Conservation (phyloP, 2,797 vertebrate species). For the Trachurus trachurus region DNA sequence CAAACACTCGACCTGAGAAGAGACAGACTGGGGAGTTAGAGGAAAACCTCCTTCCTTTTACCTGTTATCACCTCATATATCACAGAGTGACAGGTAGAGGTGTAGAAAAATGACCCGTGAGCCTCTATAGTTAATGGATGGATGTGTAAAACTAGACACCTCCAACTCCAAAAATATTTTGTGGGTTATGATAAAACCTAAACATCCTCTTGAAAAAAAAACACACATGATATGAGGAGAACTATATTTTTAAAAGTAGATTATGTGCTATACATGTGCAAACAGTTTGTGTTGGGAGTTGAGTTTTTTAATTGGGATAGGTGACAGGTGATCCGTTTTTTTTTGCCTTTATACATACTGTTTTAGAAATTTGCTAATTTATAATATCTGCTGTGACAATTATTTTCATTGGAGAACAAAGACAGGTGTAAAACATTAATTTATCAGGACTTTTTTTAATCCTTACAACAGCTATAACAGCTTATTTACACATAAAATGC, state of each 20-base stretch:
- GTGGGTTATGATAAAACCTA: background rate
- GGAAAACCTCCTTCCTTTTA: background rate
- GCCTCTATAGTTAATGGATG: background rate
- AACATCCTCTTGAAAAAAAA: background rate
- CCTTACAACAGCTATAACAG: background rate
- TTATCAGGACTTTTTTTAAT: background rate
- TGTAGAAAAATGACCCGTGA: conserved; percentile 6
- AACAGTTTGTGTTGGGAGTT: background rate
- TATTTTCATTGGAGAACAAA: background rate
- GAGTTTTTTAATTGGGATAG: no score
- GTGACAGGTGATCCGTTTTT: background rate
- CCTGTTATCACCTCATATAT: background rate
- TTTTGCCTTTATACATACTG: background rate
- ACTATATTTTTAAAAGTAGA: background rate
- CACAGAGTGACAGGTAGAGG: background rate
- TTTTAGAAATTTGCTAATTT: background rate
- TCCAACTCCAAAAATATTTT: background rate
- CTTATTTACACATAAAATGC: background rate
- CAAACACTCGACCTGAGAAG: conserved; percentile 91
- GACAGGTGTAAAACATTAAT: background rate
- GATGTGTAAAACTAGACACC: background rate
- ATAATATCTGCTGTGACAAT: background rate
- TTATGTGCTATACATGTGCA: background rate
- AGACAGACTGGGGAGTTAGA: conserved; percentile 39
- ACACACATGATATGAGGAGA: background rate